Base-by-base conservation (phyloP, 2,113 vertebrate genomes). In the Hassar affinis region DNA sequence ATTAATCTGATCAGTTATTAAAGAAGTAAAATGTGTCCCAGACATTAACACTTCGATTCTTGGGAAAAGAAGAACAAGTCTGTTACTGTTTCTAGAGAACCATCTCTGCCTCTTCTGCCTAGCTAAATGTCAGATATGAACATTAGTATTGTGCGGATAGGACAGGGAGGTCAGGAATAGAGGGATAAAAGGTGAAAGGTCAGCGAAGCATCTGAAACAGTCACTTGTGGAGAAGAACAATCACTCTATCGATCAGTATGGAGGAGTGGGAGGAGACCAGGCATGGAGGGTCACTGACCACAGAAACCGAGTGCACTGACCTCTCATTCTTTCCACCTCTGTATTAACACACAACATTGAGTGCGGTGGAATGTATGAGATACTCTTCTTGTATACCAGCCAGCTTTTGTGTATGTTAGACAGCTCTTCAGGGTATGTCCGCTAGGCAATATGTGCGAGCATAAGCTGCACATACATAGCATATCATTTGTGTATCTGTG, bases 41-140 rank as follows among this genome's bases (percentile, higher is more conserved):
- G 56, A 18, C 35, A 33, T 79, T 68, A 79, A 80, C 54, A 62
- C 56, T 79, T 79, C 42, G 17, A 47, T 71, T 75, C 47, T 74
- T 51, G 45, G 18, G 22, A 68, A 77, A 80, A 49, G 12, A 75
- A 66, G 79, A 85, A 85, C 79, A 85, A 54, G 77, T 35, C 33
- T 27, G 33, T 9, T 3, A 71, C 25, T 86, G 78, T 84, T 54
- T 57, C 25, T 27, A 62, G 38, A 79, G 20, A 51, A 57, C 57
- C 22, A 10, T 33, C 47, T 52, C 42, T 30, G 49, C 47, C 33
- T 72, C 10, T 27, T 81, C 45, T 59, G 71, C 38, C 38, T 30
- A 69, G 49, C 79, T 74, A 82, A 86, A 88, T 86, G 85, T 85
- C 85, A 88, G 79, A 85, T 82, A 81, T 88, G 76, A 88, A 88